Conservation (phyloP, 1,140 invertebrate genomes). For the Asobara japonica region DNA sequence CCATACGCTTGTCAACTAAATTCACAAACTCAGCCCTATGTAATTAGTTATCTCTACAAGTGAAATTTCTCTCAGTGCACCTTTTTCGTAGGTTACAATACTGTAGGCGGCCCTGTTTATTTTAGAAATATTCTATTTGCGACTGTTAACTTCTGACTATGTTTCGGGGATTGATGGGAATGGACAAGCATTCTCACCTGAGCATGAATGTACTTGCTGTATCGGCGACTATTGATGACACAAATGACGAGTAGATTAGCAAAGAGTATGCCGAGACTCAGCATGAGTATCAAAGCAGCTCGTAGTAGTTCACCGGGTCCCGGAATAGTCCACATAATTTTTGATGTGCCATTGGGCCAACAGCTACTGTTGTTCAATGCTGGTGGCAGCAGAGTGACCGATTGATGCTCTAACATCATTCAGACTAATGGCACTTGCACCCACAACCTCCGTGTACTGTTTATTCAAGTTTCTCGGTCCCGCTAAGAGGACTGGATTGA, state of each 20-base stretch:
- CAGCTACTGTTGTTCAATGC: conserved; percentile 83
- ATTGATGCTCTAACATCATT: conserved; percentile 57
- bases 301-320: conserved; percentile 77
- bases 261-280: conserved; percentile 79
- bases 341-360: conserved; percentile 72
- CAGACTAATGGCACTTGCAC: background rate
- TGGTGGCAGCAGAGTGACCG: conserved; percentile 75
- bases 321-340: conserved; percentile 70
- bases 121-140: too few species aligned
- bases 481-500: conserved; percentile 7
- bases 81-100: too few species aligned
- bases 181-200: conserved; percentile 70
- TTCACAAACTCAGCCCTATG: too few species aligned
- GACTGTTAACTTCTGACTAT: too few species aligned
- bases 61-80: too few species aligned
- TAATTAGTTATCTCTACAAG: too few species aligned
- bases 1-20: too few species aligned
- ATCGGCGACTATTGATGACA: conserved; percentile 82
- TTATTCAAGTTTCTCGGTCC: conserved; percentile 6
- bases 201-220: conserved; percentile 84
- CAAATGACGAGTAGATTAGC: conserved; percentile 84
- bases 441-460: background rate
- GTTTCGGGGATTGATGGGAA: too few species aligned
- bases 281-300: conserved; percentile 77
- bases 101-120: too few species aligned